Evolutionary conservation across 2,888 invertebrate genomes (phyloP), one percentile per base, ranked within the genome.

Genomic region (Piscicola geometra): DNA sequence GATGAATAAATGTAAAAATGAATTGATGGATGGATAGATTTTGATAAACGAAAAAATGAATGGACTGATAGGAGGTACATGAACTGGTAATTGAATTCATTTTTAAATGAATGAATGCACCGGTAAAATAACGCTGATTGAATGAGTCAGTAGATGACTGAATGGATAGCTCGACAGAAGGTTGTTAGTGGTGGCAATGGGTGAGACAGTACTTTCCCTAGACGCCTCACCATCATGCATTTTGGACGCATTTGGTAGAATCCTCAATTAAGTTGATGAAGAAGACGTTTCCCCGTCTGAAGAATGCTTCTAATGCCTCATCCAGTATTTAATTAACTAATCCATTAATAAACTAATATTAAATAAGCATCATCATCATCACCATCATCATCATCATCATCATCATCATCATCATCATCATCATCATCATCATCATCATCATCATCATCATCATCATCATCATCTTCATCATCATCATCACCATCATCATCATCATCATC

Each of bases 391-490:
- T 33, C 68, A 30, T 68, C 68, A 33, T 68, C 32, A 33, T 50
- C 52, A 50, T 50, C 52, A 50, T 50, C 52, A 50, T 50, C 52
- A 50, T 50, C 52, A 50, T 50, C 52, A 50, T 50, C 52, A 50
- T 50, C 52, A 50, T 50, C 52, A 50, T 50, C 52, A 50, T 50
- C 52, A 50, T 50, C 52, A 50, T 50, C 52, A 50, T 50, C 52
- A 50, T 50, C 52, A 50, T 50, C 52, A 50, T 50, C 52, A 50
- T 50, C 52, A 50, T 50, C 52, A 50, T 50, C 52, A 50, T 50
- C 52, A 28, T 66, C 67, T 1, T 67, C 67, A 30, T 67, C 67
- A 67, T 67, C 67, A 67, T 67, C 67, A 67, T 67, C 67, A 32
- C 21, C 52, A 50, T 50, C 52, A 50, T 50, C 52, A 50, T 50